These are phyloP conservation scores for Dolichopus griseipennis DNA, from an alignment of 2,888 invertebrate species.

Conservation along the genomic window DNA sequence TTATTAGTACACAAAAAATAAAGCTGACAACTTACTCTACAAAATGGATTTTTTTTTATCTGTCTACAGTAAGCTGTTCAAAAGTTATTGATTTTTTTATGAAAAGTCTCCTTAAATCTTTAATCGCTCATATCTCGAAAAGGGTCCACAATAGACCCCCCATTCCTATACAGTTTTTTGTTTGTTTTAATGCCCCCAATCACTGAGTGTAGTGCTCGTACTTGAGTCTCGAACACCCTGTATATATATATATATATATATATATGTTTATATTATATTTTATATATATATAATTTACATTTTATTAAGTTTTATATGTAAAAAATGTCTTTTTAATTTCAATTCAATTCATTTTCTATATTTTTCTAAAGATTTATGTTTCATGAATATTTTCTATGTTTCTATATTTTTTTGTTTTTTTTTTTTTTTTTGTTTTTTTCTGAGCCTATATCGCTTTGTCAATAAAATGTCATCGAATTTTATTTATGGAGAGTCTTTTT, in stretches of 20 bases:
- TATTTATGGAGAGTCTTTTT: background rate
- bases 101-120: too few species aligned
- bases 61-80: too few species aligned
- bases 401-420: background rate
- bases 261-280: background rate
- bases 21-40: too few species aligned
- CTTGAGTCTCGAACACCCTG: background rate
- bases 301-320: background rate
- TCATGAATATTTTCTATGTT: background rate
- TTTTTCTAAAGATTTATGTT: background rate
- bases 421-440: background rate
- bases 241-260: background rate
- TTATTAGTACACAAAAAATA: too few species aligned
- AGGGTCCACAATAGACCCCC: too few species aligned
- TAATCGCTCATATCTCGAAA: too few species aligned
- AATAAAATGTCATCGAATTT: background rate
- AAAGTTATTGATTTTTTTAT: too few species aligned
- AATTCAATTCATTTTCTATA: slow-evolving; percentile 6
- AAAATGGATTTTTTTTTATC: too few species aligned
- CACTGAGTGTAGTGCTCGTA: too few species aligned
- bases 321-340: background rate
- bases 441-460: background rate
- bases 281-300: too few species aligned
- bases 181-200: too few species aligned
- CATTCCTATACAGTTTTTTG: too few species aligned